Evolutionary conservation across 2,113 vertebrate species (phyloP).

Genomic region (Fukomys damarensis): DNA sequence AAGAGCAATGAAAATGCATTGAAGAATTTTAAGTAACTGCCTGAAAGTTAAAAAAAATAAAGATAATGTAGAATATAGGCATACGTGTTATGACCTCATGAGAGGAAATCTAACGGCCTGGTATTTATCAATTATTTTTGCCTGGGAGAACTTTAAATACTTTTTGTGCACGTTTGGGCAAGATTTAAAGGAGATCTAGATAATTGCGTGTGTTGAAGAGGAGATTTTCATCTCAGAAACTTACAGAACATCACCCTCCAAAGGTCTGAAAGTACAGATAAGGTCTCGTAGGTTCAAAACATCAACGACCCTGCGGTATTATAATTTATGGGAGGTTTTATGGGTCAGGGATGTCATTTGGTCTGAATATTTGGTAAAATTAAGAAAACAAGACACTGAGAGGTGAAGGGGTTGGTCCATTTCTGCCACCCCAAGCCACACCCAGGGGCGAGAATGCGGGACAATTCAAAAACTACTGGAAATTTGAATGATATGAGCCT

Average conservation of each 20-base stretch:
- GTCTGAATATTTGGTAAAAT: neutral
- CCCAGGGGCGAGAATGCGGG: neutral
- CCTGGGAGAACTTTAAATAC: neutral
- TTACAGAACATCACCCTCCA: neutral
- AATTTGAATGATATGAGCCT: neutral
- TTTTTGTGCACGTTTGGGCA: neutral
- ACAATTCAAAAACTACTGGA: neutral
- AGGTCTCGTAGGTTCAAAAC: neutral
- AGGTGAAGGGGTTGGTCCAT: neutral
- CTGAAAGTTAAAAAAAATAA: neutral
- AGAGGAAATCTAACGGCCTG: neutral
- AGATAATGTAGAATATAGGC: neutral
- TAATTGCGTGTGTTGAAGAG: neutral
- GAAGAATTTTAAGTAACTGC: constrained; percentile 15
- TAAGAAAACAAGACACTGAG: neutral
- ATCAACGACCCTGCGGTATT: neutral
- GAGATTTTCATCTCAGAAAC: neutral
- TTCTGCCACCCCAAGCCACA: neutral
- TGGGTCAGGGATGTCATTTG: neutral
- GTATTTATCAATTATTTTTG: neutral
- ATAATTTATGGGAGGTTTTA: neutral
- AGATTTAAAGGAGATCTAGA: neutral
- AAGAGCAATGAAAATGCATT: neutral
- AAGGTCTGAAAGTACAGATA: neutral
- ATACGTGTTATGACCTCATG: neutral